Percentiles rank a stretch among this genome's conserved stretches.
Conservation (phyloP, 2,797 vertebrate genomes). For the Pelobates cultripes region DNA sequence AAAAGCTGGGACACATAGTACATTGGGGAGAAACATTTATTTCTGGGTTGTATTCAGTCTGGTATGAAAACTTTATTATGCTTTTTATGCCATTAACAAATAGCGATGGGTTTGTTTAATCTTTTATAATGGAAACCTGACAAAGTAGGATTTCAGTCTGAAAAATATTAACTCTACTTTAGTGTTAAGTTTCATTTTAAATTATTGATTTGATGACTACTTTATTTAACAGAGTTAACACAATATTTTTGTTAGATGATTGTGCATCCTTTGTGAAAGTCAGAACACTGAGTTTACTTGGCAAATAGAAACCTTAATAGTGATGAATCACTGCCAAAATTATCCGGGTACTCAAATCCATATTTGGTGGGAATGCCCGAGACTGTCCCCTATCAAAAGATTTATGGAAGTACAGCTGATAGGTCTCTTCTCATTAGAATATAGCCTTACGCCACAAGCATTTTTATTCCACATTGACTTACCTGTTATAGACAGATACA, state of each 20-base stretch:
- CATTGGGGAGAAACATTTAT: not conserved
- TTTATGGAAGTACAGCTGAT: too few species aligned
- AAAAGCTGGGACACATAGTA: not conserved
- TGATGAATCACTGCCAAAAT: too few species aligned
- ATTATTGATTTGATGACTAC: constrained; percentile 25
- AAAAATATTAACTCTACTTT: constrained; percentile 6
- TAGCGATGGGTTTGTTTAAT: constrained; percentile 6
- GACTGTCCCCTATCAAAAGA: too few species aligned
- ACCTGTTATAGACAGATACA: too few species aligned
- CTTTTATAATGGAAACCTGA: constrained; percentile 5
- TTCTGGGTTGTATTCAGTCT: not conserved
- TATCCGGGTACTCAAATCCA: too few species aligned
- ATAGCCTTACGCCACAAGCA: too few species aligned
- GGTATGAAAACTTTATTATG: constrained; percentile 3
- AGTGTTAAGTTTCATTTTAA: constrained; percentile 21
- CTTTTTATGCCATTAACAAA: not conserved
- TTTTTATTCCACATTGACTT: too few species aligned
- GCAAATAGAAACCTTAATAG: too few species aligned
- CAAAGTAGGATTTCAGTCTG: not conserved
- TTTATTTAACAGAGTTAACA: constrained; percentile 5
- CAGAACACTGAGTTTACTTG: not conserved
- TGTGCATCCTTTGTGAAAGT: not conserved
- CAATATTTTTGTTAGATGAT: not conserved
- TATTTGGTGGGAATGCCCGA: too few species aligned
- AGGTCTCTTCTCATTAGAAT: too few species aligned